Percentiles rank a stretch among this genome's conserved stretches.
These are phyloP conservation scores for Petrolisthes cinctipes DNA, from an alignment of 2,888 invertebrate genomes.

Conservation along the genomic window DNA sequence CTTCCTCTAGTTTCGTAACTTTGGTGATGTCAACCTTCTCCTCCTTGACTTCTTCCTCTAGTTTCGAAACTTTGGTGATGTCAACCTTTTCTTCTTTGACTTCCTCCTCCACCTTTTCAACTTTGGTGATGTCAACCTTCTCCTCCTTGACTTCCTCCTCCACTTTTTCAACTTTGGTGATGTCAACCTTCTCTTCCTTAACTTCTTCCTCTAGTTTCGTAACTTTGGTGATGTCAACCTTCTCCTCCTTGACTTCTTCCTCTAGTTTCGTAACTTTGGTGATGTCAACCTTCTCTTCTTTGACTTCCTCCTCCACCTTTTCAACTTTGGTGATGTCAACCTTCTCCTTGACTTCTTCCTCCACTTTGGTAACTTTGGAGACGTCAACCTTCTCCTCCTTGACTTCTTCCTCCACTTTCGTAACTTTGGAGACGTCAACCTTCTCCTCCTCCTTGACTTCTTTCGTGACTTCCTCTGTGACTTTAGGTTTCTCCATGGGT, in stretches of 20 bases:
- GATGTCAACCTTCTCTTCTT: constrained; percentile 8
- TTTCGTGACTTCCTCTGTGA: constrained; percentile 11
- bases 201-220: not conserved
- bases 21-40: not conserved
- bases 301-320: not conserved
- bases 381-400: not conserved
- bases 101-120: not conserved
- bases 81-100: not conserved
- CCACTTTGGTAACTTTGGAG: not conserved
- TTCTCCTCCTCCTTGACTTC: constrained; percentile 14
- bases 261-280: constrained; percentile 9
- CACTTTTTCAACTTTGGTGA: not conserved
- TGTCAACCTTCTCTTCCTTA: not conserved
- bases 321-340: constrained; percentile 19
- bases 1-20: not conserved
- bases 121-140: not conserved
- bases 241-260: not conserved
- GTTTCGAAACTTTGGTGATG: not conserved
- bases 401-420: not conserved
- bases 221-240: constrained; percentile 12
- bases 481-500: not conserved
- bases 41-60: not conserved
- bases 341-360: constrained; percentile 20
- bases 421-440: constrained; percentile 8
- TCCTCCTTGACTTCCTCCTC: constrained; percentile 16